These are phyloP conservation scores for Ellobium chinense DNA, from an alignment of 2,888 invertebrate species.

Conservation along the genomic window DNA sequence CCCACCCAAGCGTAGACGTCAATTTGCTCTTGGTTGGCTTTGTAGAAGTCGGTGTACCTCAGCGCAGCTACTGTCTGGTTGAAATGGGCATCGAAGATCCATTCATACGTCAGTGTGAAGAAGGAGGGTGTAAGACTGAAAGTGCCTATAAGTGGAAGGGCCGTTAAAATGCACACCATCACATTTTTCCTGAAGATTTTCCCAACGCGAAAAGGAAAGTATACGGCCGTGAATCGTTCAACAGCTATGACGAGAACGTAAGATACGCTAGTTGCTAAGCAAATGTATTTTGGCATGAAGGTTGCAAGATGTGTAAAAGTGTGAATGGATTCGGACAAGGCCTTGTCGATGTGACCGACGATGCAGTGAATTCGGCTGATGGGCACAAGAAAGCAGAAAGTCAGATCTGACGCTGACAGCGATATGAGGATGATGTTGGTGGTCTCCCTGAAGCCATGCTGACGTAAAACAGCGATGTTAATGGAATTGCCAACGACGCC, in stretches of 20 bases:
- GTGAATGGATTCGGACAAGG: background rate
- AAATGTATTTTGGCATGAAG: conserved; percentile 25
- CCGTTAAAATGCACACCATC: background rate
- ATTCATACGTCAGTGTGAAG: background rate
- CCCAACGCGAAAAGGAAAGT: conserved; percentile 13
- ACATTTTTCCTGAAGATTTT: background rate
- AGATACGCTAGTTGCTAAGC: background rate
- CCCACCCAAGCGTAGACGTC: conserved; percentile 24
- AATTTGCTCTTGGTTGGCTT: background rate
- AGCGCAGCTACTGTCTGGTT: background rate
- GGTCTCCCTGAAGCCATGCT: conserved; percentile 17
- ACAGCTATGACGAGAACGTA: conserved; percentile 4
- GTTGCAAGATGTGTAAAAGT: background rate
- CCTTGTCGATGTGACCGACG: background rate
- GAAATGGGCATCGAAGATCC: background rate
- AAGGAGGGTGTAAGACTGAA: background rate
- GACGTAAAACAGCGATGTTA: conserved; percentile 2
- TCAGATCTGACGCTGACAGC: conserved; percentile 4
- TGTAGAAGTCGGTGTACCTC: background rate
- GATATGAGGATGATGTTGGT: conserved; percentile 21
- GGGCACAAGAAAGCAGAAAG: background rate
- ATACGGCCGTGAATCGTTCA: conserved; percentile 19
- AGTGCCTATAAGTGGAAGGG: background rate
- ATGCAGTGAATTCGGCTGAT: background rate
- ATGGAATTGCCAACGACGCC: conserved; percentile 21